Evolutionary conservation across 2,113 vertebrate genomes (phyloP).

Genomic region (Rhynchomys soricoides): DNA sequence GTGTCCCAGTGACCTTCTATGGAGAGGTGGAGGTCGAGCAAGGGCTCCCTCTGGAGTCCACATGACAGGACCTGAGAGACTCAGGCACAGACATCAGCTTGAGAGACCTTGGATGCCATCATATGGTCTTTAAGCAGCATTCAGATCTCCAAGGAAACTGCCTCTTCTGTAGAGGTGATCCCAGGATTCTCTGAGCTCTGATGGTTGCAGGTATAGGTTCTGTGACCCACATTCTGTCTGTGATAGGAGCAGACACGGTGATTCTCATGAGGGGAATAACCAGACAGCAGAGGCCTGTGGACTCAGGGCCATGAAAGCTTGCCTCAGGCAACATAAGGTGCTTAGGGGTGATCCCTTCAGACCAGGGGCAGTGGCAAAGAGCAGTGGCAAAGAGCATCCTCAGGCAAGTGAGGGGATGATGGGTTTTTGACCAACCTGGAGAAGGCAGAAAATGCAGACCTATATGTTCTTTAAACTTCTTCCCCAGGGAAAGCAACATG

Average conservation of each 20-base stretch:
- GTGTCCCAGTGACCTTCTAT: background rate
- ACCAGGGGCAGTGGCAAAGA: background rate
- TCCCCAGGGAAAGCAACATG: background rate
- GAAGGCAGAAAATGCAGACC: background rate
- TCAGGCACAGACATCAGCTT: background rate
- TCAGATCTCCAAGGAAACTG: background rate
- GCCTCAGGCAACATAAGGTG: background rate
- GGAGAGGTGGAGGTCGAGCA: too few relatives aligned
- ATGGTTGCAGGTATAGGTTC: background rate
- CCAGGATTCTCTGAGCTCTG: background rate
- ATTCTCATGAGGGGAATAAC: background rate
- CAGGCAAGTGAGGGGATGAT: background rate
- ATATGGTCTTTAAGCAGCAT: background rate
- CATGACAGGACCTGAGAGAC: background rate
- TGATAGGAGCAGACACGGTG: accelerated
- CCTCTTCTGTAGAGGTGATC: background rate
- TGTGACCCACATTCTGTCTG: accelerated
- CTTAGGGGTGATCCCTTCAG: background rate
- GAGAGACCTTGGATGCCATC: accelerated
- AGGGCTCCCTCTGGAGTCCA: background rate
- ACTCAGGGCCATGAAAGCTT: background rate
- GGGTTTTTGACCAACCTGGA: background rate
- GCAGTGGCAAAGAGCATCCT: background rate
- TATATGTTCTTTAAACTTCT: too few relatives aligned
- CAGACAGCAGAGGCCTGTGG: background rate